Evolutionary conservation across 2,797 vertebrate species (phyloP).

Genomic region (Squalus acanthias): DNA sequence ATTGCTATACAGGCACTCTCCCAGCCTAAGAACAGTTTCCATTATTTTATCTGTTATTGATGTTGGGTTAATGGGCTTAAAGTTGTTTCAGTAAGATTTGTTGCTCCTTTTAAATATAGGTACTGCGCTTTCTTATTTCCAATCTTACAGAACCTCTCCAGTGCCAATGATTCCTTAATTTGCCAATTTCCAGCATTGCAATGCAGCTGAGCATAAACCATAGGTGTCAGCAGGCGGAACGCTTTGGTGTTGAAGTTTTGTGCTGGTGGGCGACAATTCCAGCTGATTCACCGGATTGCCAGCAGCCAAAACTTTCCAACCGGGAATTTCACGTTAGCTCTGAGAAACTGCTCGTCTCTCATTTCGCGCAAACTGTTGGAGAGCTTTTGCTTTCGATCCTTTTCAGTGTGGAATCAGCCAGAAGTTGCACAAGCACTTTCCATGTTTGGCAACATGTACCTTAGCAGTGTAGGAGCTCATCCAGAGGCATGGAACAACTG

Average conservation of each 20-base stretch:
- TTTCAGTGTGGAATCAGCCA: background rate
- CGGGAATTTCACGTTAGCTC: background rate
- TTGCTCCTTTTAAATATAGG: background rate
- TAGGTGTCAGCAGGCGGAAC: background rate
- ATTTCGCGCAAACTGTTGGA: background rate
- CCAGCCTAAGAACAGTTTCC: background rate
- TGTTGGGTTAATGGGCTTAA: background rate
- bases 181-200: background rate
- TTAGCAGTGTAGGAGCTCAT: background rate
- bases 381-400: background rate
- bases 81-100: background rate
- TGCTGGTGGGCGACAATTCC: background rate
- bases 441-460: background rate
- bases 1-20: background rate
- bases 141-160: background rate
- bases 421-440: background rate
- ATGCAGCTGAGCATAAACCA: background rate
- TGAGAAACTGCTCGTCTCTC: background rate
- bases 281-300: background rate
- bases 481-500: background rate
- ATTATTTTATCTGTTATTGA: background rate
- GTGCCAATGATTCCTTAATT: background rate
- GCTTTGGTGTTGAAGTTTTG: background rate
- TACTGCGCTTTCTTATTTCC: background rate
- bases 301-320: background rate